Base-by-base conservation (phyloP, 2,888 invertebrate genomes). In the Dicyrtomina minuta region DNA sequence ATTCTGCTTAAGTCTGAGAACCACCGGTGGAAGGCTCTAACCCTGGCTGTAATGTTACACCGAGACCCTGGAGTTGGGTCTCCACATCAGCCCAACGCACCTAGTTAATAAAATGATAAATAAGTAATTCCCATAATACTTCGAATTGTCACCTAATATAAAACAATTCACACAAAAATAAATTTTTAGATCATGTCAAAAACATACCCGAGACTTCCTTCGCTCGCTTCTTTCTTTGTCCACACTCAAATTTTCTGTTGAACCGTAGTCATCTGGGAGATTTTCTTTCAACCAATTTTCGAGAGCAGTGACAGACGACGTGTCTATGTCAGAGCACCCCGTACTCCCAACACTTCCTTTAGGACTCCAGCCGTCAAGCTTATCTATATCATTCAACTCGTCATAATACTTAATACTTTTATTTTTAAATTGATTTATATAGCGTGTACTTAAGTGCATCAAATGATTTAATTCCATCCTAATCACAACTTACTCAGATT, bases 1-100 rank as follows among this genome's bases (percentile, higher is more conserved):
- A 33, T 33, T 33, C 8, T 3, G 33, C 8, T 33, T 33, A 33
- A 33, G 33, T 8, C 33, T 33, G 4, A 33, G 33, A 33, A 8
- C 33, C 33, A 33, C 33, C 8, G 8, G 33, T 33, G 33, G 33
- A 5, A 33, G 33, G 33, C 33, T 33, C 33, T 33, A 8, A 8
- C 33, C 3, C 33, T 33, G 33, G 33, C 33, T 33, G 33, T 33
- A 33, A 33, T 46, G n/a, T 20, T 5, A 39, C 24, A 4, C 24
- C 56, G 13, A 56, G 41, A 17, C 20, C 39, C 33, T 58, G 58
- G 1, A 58, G 41, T 17, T 39, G 58, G n/a, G 58, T 33, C 20
- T 58, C 58, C 2, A 58, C 58, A 41, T 58, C 58, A 33, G 58
- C 58, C 58, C 58, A 58, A 17, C 58, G 58, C 15, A 58, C 58